phyloP scores from a whole-genome alignment of 2,113 vertebrate species.

The Protomyctophum bolini region DNA sequence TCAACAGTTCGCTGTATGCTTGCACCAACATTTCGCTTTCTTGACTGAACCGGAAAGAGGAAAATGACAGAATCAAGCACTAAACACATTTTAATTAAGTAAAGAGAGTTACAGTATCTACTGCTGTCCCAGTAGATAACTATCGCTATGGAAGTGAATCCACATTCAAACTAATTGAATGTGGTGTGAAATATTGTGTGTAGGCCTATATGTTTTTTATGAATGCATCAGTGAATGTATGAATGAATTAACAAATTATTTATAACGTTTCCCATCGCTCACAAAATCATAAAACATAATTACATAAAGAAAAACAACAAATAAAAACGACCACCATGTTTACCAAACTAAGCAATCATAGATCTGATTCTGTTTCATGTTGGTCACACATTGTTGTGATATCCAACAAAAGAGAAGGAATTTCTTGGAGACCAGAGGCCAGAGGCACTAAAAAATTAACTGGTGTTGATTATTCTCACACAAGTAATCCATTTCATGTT shows the following conservation, averaged over 20 bases:
- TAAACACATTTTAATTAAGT: too few species aligned
- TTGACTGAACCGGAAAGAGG: too few species aligned
- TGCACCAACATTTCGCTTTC: too few species aligned
- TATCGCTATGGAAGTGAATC: too few species aligned
- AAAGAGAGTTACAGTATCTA: too few species aligned
- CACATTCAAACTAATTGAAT: too few species aligned
- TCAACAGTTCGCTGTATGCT: too few species aligned
- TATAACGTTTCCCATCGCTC: not conserved
- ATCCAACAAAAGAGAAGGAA: slow-evolving; percentile 48
- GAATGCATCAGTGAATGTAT: not conserved
- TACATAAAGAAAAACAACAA: slow-evolving; percentile 1
- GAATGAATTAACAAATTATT: slow-evolving; percentile 2
- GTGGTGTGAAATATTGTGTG: too few species aligned
- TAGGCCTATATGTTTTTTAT: too few species aligned
- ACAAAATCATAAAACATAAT: slow-evolving; percentile 7
- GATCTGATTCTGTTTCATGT: slow-evolving; percentile 29
- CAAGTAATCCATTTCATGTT: slow-evolving; percentile 71
- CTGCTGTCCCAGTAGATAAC: too few species aligned
- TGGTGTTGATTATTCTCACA: slow-evolving; percentile 73
- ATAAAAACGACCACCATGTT: slow-evolving; percentile 20
- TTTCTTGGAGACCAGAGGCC: slow-evolving; percentile 22
- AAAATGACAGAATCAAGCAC: too few species aligned
- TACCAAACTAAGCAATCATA: slow-evolving; percentile 27
- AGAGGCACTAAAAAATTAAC: slow-evolving; percentile 60
- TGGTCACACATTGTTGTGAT: slow-evolving; percentile 31